These are phyloP conservation scores for Festucalex cinctus DNA, from an alignment of 2,113 vertebrate genomes.

Conservation along the genomic window DNA sequence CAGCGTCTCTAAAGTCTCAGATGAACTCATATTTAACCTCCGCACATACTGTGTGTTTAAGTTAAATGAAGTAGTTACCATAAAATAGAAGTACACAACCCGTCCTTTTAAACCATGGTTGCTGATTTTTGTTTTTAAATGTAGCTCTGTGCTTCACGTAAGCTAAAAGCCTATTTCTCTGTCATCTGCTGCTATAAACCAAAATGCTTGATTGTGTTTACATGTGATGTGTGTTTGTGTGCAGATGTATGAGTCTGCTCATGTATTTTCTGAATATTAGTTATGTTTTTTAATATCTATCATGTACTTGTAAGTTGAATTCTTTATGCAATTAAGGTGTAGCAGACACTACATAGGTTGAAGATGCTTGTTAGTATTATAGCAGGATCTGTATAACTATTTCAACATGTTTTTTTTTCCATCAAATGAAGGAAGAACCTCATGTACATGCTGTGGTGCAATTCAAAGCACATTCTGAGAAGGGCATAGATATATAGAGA, in stretches of 20 bases:
- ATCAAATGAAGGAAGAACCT: slow-evolving; percentile 42
- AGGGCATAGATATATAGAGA: slow-evolving; percentile 12
- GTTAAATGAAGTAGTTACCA: slow-evolving; percentile 30
- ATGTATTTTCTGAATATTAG: slow-evolving; percentile 21
- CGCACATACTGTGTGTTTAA: slow-evolving; percentile 4
- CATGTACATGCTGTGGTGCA: slow-evolving; percentile 51
- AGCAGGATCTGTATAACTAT: slow-evolving; percentile 25
- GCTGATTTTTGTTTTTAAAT: slow-evolving; percentile 5
- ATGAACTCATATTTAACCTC: slow-evolving; percentile 22
- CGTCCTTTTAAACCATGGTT: slow-evolving; percentile 12
- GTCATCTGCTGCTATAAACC: slow-evolving; percentile 21
- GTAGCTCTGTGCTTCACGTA: neutral
- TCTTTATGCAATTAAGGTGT: slow-evolving; percentile 58
- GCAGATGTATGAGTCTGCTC: slow-evolving; percentile 1
- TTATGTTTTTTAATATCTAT: slow-evolving; percentile 22
- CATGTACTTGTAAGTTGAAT: slow-evolving; percentile 42
- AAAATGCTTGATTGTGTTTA: slow-evolving; percentile 3
- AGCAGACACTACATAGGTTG: slow-evolving; percentile 25
- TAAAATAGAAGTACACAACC: slow-evolving; percentile 27
- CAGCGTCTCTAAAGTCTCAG: slow-evolving; percentile 38
- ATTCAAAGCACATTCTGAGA: slow-evolving; percentile 37
- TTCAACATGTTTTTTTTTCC: slow-evolving; percentile 32
- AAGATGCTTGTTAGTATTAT: slow-evolving; percentile 33
- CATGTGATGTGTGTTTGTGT: neutral
- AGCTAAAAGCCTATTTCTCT: slow-evolving; percentile 10